Evolutionary conservation across 1,140 invertebrate genomes (phyloP).

Genomic region (Mizuhopecten yessoensis): DNA sequence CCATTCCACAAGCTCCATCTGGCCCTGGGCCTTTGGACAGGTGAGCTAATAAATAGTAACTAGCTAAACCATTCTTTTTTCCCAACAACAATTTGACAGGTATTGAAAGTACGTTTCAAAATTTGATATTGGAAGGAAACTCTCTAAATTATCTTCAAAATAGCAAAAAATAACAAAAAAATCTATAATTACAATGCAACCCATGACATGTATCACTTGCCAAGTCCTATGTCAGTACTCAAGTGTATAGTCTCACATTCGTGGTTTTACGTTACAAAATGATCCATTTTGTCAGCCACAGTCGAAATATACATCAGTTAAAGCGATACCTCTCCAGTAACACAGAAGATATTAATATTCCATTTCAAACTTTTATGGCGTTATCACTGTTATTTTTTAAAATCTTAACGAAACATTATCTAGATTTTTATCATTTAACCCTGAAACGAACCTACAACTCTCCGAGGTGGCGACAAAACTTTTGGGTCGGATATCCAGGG

Average conservation of each 20-base stretch:
- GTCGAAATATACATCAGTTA: background rate
- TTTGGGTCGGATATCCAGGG: background rate
- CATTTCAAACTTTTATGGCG: background rate
- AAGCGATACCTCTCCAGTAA: background rate
- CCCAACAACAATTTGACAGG: too few relatives aligned
- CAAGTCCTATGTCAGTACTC: background rate
- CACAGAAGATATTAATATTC: background rate
- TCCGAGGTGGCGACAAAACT: background rate
- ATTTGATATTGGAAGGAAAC: too few relatives aligned
- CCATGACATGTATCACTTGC: background rate
- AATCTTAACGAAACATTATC: background rate
- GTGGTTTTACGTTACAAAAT: background rate
- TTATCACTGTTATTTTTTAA: background rate
- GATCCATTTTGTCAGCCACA: conserved; percentile 4
- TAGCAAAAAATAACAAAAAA: background rate
- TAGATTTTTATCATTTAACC: conserved; percentile 19
- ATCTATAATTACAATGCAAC: background rate
- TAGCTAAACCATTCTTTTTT: too few relatives aligned
- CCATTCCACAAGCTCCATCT: too few relatives aligned
- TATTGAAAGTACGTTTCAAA: too few relatives aligned
- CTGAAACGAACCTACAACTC: background rate
- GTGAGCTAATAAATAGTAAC: too few relatives aligned
- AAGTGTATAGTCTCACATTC: background rate
- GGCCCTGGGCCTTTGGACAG: too few relatives aligned
- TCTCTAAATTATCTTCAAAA: too few relatives aligned